These are phyloP conservation scores for Erythrocercus mccallii DNA, from an alignment of 2,113 vertebrate genomes.

Conservation along the genomic window DNA sequence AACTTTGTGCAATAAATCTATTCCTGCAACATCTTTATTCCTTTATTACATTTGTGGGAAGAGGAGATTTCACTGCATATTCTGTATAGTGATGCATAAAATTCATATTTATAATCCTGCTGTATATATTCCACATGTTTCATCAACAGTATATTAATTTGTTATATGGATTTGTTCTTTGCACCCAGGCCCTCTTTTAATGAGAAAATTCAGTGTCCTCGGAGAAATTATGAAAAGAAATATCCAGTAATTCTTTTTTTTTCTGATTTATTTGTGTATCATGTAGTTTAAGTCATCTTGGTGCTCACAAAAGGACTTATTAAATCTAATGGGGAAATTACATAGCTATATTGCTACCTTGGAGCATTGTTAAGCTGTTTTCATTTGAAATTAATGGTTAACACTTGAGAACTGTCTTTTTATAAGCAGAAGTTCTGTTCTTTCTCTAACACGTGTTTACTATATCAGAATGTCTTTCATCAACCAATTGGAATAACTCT, in stretches of 20 bases:
- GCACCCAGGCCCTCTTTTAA: background rate
- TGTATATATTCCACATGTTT: background rate
- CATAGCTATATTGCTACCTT: background rate
- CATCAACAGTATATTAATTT: background rate
- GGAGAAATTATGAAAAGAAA: background rate
- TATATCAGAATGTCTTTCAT: background rate
- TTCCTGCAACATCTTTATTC: slow-evolving; percentile 15
- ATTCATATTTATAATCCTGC: slow-evolving; percentile 4
- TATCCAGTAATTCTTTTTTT: background rate
- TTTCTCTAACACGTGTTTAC: background rate
- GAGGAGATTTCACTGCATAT: background rate
- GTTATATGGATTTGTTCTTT: slow-evolving; percentile 8
- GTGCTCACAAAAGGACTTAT: background rate
- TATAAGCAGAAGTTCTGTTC: background rate
- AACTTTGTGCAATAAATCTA: slow-evolving; percentile 17
- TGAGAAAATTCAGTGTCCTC: background rate
- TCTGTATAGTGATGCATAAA: background rate
- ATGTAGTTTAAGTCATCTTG: background rate
- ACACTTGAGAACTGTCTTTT: background rate
- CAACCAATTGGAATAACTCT: background rate
- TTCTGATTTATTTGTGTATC: background rate
- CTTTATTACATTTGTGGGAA: slow-evolving; percentile 6
- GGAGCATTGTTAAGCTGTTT: background rate
- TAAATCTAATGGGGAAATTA: background rate
- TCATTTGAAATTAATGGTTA: background rate